Evolutionary conservation across 2,888 invertebrate species (phyloP), one percentile per base, ranked within the genome.

Genomic region (Sphinx pinastri): DNA sequence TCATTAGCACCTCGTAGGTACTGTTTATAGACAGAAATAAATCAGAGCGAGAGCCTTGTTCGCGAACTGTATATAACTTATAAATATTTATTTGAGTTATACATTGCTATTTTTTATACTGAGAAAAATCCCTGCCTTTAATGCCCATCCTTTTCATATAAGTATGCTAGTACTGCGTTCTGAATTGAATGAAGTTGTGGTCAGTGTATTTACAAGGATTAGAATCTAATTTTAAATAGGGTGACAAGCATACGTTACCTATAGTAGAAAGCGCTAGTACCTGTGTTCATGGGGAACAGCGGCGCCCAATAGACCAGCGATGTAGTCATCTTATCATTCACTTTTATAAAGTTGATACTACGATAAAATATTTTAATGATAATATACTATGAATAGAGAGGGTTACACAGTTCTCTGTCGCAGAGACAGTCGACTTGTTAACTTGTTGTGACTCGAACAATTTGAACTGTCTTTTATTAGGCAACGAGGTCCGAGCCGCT

Each of bases 401-500:
- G 49, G 63, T 63, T 63, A n/a, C n/a, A 63, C 63, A 47, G 47
- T 25, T 49, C 19, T 25, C 49, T 11, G 19, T 19, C 49, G 16
- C 57, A 10, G 49, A 63, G 19, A 7, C 47, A 49, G 13, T 6
- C 63, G 49, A 63, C 73, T 66, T 74, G 71, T 70, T 71, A 73
- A 74, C 73, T 76, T 71, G 76, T 74, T 74, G 31, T 71, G 69
- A 76, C 75, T 75, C 71, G 77, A 81, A 78, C 76, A 79, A 84
- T 82, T 81, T 76, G 71, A 80, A 81, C 77, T 80, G 80, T 81
- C 81, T 78, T 78, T 80, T 74, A 77, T 80, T 81, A 71, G 74
- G 80, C 72, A 82, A 84, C 71, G 69, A 59, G 73, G 76, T 60
- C 47, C 58, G 38, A 16, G 47, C 63, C 7, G 63, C 49, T 19